A percentile compares a stretch with the other conserved stretches of the same genome.
These are phyloP conservation scores for Hiodon tergisus DNA, from an alignment of 2,113 vertebrate genomes.

Conservation along the genomic window DNA sequence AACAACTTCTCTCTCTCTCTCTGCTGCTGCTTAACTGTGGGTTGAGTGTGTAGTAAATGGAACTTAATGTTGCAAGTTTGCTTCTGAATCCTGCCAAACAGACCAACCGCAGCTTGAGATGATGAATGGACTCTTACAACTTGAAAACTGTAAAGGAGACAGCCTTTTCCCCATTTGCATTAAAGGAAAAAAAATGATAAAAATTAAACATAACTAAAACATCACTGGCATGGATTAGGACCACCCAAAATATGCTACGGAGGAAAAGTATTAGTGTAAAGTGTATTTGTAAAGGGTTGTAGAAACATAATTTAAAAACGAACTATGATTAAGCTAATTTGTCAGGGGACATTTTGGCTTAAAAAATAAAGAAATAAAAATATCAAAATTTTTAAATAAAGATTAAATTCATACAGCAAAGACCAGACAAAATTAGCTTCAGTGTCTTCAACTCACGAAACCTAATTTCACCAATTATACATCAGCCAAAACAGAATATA, in stretches of 20 bases:
- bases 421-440: too few species aligned
- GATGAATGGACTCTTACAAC: slow-evolving; percentile 40
- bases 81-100: slow-evolving; percentile 24
- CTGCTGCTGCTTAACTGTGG: neutral
- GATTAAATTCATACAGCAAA: too few species aligned
- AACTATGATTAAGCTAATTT: too few species aligned
- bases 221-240: neutral
- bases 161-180: slow-evolving; percentile 19
- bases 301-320: too few species aligned
- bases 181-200: slow-evolving; percentile 24
- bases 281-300: too few species aligned
- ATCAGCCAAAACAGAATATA: too few species aligned
- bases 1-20: neutral
- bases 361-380: too few species aligned
- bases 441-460: too few species aligned
- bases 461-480: too few species aligned
- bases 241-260: neutral
- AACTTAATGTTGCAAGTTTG: neutral
- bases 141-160: slow-evolving; percentile 24
- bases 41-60: neutral
- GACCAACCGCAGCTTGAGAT: slow-evolving; percentile 28
- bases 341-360: too few species aligned
- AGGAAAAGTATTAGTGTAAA: too few species aligned
- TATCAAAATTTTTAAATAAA: too few species aligned
- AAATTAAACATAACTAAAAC: slow-evolving; percentile 29